Conservation (phyloP, 1,140 invertebrate genomes). For the Bombyx mandarina region DNA sequence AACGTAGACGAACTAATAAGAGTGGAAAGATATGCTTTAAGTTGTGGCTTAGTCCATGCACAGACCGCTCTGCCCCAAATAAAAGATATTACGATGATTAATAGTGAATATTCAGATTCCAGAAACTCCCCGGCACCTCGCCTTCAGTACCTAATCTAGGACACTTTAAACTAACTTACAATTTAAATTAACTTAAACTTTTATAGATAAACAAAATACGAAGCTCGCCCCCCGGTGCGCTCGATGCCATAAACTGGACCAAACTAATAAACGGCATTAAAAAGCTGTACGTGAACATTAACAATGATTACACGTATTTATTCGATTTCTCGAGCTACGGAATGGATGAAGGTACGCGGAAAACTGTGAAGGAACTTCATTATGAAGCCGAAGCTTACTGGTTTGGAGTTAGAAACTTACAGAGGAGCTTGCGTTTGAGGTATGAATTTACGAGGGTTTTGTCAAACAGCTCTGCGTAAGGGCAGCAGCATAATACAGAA, state of each 20-base stretch:
- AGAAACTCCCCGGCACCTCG: too few relatives aligned
- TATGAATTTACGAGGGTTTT: conserved; percentile 11
- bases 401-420: conserved; percentile 36
- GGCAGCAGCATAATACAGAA: too few relatives aligned
- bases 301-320: conserved; percentile 45
- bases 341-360: conserved; percentile 26
- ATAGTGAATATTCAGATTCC: background rate
- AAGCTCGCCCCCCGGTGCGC: conserved; percentile 20
- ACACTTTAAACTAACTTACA: too few relatives aligned
- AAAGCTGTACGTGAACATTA: conserved; percentile 39
- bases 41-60: too few relatives aligned
- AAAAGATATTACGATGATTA: background rate
- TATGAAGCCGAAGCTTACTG: conserved; percentile 34
- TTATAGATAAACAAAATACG: conserved; percentile 33
- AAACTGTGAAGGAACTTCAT: conserved; percentile 18
- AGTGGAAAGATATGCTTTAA: too few relatives aligned
- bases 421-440: conserved; percentile 38
- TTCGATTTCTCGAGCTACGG: conserved; percentile 45
- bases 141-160: too few relatives aligned
- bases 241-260: conserved; percentile 49
- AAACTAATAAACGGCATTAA: conserved; percentile 47
- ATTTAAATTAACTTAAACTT: background rate
- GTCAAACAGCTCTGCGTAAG: too few relatives aligned
- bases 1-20: too few relatives aligned
- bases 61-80: too few relatives aligned